Evolutionary conservation across 2,888 invertebrate species (phyloP).

Genomic region (Andrena bicolor): DNA sequence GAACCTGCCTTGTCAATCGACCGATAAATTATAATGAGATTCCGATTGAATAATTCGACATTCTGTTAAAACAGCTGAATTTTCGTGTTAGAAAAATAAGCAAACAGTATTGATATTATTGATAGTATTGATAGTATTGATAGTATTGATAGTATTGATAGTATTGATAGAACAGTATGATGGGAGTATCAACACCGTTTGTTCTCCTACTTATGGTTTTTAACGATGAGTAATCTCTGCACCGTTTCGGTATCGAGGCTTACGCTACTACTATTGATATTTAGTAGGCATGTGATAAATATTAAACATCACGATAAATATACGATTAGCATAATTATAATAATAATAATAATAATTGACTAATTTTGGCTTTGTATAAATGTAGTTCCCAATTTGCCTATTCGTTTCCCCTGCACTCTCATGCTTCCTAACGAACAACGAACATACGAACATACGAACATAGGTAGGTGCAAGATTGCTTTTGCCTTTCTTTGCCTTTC

Average conservation of each 20-base stretch:
- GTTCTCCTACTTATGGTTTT: conserved; percentile 8
- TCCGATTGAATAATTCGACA: conserved; percentile 1
- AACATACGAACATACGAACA: conserved; percentile 57
- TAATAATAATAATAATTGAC: conserved; percentile 79
- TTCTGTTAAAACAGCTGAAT: conserved; percentile 25
- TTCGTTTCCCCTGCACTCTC: conserved; percentile 62
- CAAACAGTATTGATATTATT: conserved; percentile 52
- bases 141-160: no score
- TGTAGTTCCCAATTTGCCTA: conserved; percentile 67
- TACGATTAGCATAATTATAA: conserved; percentile 72
- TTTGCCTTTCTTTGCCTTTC: conserved; percentile 36
- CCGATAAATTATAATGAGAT: conserved; percentile 27
- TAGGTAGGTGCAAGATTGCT: conserved; percentile 30
- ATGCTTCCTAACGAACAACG: conserved; percentile 48
- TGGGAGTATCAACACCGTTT: conserved; percentile 46
- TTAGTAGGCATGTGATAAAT: conserved; percentile 63
- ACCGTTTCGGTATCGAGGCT: conserved; percentile 20
- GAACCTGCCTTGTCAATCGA: conserved; percentile 39
- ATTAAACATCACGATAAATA: conserved; percentile 75
- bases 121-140: no score
- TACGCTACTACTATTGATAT: conserved; percentile 50
- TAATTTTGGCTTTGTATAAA: conserved; percentile 81
- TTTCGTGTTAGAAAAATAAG: conserved; percentile 12
- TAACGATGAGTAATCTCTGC: conserved; percentile 16
- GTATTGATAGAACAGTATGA: conserved; percentile 31